Evolutionary conservation across 2,888 invertebrate genomes (phyloP).

Genomic region (Belgica antarctica): DNA sequence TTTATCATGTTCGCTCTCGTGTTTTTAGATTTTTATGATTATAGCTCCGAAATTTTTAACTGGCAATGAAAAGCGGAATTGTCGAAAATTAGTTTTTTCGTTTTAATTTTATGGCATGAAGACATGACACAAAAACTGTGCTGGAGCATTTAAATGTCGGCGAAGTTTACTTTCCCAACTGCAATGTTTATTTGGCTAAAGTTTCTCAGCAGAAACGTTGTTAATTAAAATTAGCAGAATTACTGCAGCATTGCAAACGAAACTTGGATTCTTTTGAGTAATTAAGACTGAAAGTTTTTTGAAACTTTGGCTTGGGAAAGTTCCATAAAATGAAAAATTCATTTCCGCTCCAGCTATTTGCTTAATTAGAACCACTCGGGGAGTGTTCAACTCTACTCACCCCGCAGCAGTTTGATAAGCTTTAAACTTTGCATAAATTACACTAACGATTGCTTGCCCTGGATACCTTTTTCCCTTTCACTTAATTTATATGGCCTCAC

Average conservation of each 20-base stretch:
- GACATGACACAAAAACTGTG: neutral
- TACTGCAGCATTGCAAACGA: neutral
- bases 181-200: neutral
- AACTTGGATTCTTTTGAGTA: neutral
- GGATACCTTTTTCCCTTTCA: neutral
- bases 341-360: neutral
- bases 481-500: slow-evolving; percentile 18
- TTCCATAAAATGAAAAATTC: too few relatives aligned
- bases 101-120: neutral
- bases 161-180: neutral
- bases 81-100: neutral
- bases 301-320: too few relatives aligned
- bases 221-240: slow-evolving; percentile 12
- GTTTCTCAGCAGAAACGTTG: neutral
- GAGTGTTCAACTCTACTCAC: too few relatives aligned
- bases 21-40: slow-evolving; percentile 28
- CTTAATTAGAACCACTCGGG: too few relatives aligned
- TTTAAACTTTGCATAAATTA: neutral
- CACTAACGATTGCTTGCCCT: neutral
- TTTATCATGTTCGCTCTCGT: slow-evolving; percentile 15
- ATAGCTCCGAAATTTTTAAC: slow-evolving; percentile 38
- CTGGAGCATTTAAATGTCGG: neutral
- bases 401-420: neutral
- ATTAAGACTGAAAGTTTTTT: neutral
- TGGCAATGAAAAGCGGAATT: slow-evolving; percentile 13